phyloP scores from a whole-genome alignment of 2,797 vertebrate species.

The Fringilla coelebs region DNA sequence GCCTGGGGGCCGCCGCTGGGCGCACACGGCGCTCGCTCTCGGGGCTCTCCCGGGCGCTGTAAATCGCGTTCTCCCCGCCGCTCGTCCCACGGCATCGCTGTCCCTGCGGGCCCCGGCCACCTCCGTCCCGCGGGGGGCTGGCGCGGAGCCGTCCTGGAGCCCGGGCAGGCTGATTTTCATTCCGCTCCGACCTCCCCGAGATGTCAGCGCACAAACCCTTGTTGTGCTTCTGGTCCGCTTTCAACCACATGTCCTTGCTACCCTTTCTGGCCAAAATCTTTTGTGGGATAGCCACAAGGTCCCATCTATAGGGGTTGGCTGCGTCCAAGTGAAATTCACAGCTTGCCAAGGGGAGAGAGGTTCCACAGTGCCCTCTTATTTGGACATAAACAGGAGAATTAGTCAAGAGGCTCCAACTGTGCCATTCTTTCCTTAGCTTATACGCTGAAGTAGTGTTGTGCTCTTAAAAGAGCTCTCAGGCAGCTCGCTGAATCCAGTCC shows the following conservation, averaged over 20 bases:
- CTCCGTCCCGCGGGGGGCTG: neutral
- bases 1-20: fast-evolving
- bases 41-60: fast-evolving
- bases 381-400: conserved; percentile 39
- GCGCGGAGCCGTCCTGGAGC: fast-evolving
- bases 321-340: neutral
- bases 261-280: neutral
- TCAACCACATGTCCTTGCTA: neutral
- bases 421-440: conserved; percentile 40
- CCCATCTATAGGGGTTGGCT: conserved; percentile 22
- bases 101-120: neutral
- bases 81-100: fast-evolving
- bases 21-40: fast-evolving
- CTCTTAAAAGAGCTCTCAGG: conserved; percentile 37
- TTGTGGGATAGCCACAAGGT: conserved; percentile 10
- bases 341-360: conserved; percentile 39
- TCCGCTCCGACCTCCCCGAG: neutral
- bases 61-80: fast-evolving
- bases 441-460: conserved; percentile 19
- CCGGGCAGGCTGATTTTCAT: neutral
- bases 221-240: neutral
- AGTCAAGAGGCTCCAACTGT: conserved; percentile 49
- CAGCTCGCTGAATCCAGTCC: conserved; percentile 31
- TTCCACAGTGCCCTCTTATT: conserved; percentile 42
- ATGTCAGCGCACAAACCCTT: neutral